Evolutionary conservation across 2,113 vertebrate species (phyloP).

Genomic region (Pygoscelis adeliae): DNA sequence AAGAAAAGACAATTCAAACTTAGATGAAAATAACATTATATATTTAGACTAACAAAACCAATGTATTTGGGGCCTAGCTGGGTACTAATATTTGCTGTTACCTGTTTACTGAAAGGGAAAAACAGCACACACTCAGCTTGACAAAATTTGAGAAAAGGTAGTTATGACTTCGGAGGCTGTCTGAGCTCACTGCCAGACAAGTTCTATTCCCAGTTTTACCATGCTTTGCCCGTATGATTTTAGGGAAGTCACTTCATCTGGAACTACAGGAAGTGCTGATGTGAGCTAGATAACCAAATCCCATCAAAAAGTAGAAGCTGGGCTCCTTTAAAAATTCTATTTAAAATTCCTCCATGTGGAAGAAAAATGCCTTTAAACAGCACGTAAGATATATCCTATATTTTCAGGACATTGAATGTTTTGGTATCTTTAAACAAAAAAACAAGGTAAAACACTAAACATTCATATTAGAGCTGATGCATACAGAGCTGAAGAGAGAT

Average conservation of each 20-base stretch:
- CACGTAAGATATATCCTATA: background rate
- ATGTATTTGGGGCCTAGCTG: background rate
- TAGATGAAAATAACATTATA: background rate
- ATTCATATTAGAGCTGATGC: background rate
- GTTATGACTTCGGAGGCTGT: background rate
- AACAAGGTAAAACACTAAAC: background rate
- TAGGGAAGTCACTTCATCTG: background rate
- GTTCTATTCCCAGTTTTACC: background rate
- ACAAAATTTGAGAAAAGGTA: background rate
- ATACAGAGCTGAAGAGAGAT: background rate
- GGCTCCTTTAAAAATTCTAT: background rate
- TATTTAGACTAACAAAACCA: background rate
- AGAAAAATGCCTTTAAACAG: background rate
- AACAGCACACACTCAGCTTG: background rate
- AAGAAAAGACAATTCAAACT: slow-evolving; percentile 59
- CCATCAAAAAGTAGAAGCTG: background rate
- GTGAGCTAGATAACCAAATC: background rate
- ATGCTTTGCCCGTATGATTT: background rate
- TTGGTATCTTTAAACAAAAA: background rate
- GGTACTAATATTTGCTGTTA: background rate
- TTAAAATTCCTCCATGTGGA: background rate
- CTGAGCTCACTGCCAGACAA: background rate
- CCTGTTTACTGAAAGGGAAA: background rate
- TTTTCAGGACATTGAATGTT: background rate
- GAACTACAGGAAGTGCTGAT: background rate